phyloP scores from a whole-genome alignment of 2,797 vertebrate genomes.

The Anniella stebbinsi region DNA sequence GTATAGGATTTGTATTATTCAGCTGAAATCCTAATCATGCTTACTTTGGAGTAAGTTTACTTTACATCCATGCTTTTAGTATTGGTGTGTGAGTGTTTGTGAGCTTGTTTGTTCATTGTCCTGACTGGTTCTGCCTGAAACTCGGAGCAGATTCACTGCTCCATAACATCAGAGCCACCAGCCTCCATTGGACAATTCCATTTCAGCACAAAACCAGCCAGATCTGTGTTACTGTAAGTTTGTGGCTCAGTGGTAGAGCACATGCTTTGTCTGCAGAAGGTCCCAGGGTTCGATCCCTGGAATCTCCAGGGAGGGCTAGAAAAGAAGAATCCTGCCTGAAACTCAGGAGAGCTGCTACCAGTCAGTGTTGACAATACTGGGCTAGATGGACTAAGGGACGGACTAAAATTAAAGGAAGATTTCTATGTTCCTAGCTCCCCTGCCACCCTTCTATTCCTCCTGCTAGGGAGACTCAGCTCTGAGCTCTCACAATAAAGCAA shows the following conservation, averaged over 20 bases:
- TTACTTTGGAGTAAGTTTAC: background rate
- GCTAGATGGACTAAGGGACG: too few species aligned
- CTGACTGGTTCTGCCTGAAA: too few species aligned
- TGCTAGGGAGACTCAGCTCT: background rate
- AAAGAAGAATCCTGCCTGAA: too few species aligned
- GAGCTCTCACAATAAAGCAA: background rate
- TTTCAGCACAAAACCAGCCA: background rate
- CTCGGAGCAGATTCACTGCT: too few species aligned
- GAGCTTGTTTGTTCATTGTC: background rate
- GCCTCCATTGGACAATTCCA: background rate
- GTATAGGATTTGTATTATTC: background rate
- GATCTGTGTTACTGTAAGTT: background rate
- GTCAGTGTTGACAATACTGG: too few species aligned
- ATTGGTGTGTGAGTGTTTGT: background rate
- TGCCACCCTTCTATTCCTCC: background rate
- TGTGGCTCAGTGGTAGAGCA: too few species aligned
- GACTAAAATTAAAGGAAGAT: background rate
- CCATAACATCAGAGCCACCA: too few species aligned
- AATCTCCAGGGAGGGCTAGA: too few species aligned
- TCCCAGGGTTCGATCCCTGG: too few species aligned
- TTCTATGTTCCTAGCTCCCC: background rate
- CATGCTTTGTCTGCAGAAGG: too few species aligned
- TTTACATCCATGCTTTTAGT: background rate
- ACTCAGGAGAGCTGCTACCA: too few species aligned
- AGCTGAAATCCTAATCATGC: background rate